Percentiles rank a stretch among this genome's conserved stretches.
These are phyloP conservation scores for Penaeus vannamei DNA, from an alignment of 1,140 invertebrate species.

Conservation along the genomic window DNA sequence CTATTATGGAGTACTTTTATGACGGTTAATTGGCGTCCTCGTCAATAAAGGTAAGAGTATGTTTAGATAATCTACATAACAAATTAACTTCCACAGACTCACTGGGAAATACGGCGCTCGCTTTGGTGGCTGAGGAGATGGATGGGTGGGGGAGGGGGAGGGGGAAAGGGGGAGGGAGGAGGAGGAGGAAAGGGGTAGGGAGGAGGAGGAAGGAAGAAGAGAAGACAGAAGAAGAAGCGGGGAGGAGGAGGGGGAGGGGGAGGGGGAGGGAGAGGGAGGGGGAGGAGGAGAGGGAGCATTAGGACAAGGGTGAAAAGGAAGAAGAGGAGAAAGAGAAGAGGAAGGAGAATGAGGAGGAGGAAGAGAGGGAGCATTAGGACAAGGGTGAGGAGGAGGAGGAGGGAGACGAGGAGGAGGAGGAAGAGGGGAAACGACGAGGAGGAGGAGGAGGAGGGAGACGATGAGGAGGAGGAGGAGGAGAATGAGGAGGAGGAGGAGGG, in stretches of 20 bases:
- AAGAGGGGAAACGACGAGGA: background rate
- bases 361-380: too few relatives aligned
- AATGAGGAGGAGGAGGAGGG: too few relatives aligned
- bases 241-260: too few relatives aligned
- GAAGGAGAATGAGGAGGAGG: too few relatives aligned
- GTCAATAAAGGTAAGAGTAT: slow-evolving; percentile 52
- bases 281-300: background rate
- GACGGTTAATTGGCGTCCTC: slow-evolving; percentile 46
- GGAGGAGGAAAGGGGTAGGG: background rate
- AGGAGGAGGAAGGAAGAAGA: background rate
- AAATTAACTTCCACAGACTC: slow-evolving; percentile 38
- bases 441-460: background rate
- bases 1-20: slow-evolving; percentile 47
- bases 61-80: slow-evolving; percentile 59
- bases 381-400: background rate
- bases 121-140: background rate
- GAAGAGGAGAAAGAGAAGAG: background rate
- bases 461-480: too few relatives aligned
- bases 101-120: slow-evolving; percentile 23
- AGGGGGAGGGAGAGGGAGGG: background rate
- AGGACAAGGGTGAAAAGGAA: too few relatives aligned
- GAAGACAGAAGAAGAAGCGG: background rate
- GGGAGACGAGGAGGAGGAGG: background rate
- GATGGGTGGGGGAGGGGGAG: background rate
- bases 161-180: too few relatives aligned